Conservation (phyloP, 2,888 invertebrate genomes). For the Nephrotoma guestfalica region DNA sequence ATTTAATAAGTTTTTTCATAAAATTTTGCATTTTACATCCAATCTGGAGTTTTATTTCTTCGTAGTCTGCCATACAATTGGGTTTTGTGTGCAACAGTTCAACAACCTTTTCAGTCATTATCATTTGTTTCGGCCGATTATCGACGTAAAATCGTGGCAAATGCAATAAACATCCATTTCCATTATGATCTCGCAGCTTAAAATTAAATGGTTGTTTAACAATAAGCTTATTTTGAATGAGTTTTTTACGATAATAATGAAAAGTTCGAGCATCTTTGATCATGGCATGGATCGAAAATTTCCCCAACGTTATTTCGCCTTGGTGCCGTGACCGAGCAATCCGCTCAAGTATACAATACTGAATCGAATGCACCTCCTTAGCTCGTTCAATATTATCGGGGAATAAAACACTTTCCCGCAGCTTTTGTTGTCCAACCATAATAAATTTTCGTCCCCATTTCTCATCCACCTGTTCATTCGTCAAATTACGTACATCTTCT, state of each 20-base stretch:
- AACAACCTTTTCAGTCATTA: constrained; percentile 39
- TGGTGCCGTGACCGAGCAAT: constrained; percentile 53
- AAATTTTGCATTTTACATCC: constrained; percentile 25
- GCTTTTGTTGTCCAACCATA: constrained; percentile 50
- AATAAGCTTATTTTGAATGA: constrained; percentile 42
- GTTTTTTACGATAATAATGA: constrained; percentile 37
- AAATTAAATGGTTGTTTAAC: constrained; percentile 44
- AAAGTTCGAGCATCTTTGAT: constrained; percentile 44
- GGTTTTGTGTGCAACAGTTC: constrained; percentile 39
- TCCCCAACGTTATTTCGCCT: constrained; percentile 55
- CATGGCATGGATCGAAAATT: constrained; percentile 37
- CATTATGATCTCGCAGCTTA: constrained; percentile 30
- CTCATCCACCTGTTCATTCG: constrained; percentile 33
- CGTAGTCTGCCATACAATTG: constrained; percentile 36
- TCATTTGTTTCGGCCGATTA: constrained; percentile 37
- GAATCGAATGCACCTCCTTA: constrained; percentile 37
- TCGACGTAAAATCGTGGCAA: constrained; percentile 46
- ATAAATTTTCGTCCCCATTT: constrained; percentile 48
- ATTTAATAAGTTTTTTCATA: constrained; percentile 38
- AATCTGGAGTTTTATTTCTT: constrained; percentile 34
- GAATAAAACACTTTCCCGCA: constrained; percentile 42
- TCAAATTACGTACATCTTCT: constrained; percentile 27
- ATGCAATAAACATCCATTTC: constrained; percentile 40
- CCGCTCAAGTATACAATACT: constrained; percentile 57
- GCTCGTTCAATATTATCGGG: constrained; percentile 33